Evolutionary conservation across 2,113 vertebrate species (phyloP).

Genomic region (Amia ocellicauda): DNA sequence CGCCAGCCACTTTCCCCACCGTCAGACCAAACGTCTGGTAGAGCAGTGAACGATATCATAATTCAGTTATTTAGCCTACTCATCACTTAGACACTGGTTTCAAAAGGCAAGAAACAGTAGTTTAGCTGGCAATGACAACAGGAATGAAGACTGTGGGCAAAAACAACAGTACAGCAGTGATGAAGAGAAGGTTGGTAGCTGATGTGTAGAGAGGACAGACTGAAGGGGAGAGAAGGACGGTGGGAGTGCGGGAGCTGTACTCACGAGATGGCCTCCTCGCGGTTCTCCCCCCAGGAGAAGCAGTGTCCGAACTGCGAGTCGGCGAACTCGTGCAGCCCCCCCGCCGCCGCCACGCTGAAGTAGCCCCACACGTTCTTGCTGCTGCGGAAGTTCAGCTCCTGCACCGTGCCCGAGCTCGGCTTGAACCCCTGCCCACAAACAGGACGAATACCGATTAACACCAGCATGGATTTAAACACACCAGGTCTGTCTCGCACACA

Average conservation of each 20-base stretch:
- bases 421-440: slow-evolving; percentile 82
- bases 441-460: slow-evolving; percentile 9
- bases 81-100: neutral
- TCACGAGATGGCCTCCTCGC: slow-evolving; percentile 98
- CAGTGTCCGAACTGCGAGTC: slow-evolving; percentile 98
- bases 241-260: slow-evolving; percentile 40
- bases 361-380: slow-evolving; percentile 99
- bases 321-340: slow-evolving; percentile 94
- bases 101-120: no score
- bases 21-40: neutral
- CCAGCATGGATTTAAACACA: slow-evolving; percentile 1
- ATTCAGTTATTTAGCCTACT: no score
- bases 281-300: slow-evolving; percentile 98
- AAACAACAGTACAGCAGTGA: neutral
- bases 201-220: no score
- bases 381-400: slow-evolving; percentile 97
- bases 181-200: neutral
- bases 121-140: no score
- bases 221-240: neutral
- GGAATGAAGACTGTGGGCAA: no score
- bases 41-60: no score
- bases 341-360: slow-evolving; percentile 96
- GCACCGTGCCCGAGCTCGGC: slow-evolving; percentile 95
- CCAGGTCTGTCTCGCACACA: neutral
- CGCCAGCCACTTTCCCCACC: no score